Evolutionary conservation across 2,797 vertebrate genomes (phyloP), one percentile per base, ranked within the genome.

Genomic region (Babyrousa celebensis): DNA sequence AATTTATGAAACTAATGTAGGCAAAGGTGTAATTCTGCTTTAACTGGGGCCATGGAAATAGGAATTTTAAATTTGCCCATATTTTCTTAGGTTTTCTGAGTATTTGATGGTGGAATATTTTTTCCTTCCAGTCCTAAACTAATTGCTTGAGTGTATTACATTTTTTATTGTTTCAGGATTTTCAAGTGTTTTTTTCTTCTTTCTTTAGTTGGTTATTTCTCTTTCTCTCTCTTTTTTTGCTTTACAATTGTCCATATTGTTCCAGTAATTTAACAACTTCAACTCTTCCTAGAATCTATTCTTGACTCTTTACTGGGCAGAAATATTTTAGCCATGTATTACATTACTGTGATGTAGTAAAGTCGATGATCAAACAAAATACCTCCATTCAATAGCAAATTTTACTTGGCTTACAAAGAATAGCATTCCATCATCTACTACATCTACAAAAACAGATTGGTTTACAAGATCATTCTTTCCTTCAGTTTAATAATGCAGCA

Each of bases 1-100:
- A 94, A 93, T 89, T 91, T 85, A 92, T 88, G 43, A 96, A 97
- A 96, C n/a, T 29, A 27, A 40, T 52, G 8, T 70, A 80, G 65
- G 14, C 40, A 52, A 62, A 86, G 48, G 5, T 84, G 2, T 72
- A 48, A 84, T 87, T 84, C 63, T 77, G 48, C 32, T 56, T 60
- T 56, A 88, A 71, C 15, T 63, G 20, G 40, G 65, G 82, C 29
- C 36, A 32, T 11, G 12, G 23, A 65, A 67, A 20, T 70, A 85
- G 36, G 89, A 48, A 67, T 67, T 56, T 96, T 36, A 88, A 67
- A 88, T 85, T 82, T 87, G 23, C 32, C 6, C 15, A 2, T 80
- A 1, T 54, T 77, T 68, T 70, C 84, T 77, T 43, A 72, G 23
- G 7, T 85, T 91, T 96, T 84, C 52, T 83, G 88, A 97, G 40